Evolutionary conservation across 2,113 vertebrate genomes (phyloP).

Genomic region (Psittacara wagleri): DNA sequence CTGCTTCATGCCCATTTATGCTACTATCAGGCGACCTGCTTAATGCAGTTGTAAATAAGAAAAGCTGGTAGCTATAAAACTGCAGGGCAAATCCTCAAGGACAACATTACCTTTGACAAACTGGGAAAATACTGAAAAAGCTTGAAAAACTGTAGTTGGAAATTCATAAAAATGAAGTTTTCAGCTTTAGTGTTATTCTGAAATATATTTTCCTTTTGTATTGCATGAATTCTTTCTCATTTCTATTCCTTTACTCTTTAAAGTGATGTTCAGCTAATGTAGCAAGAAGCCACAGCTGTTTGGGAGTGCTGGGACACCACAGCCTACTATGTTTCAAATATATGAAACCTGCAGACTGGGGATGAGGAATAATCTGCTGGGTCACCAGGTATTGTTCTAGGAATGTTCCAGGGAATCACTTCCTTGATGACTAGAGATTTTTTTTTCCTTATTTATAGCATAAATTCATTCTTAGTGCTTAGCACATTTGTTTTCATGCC

Average conservation of each 20-base stretch:
- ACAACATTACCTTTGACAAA: conserved; percentile 45
- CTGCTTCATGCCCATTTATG: conserved; percentile 14
- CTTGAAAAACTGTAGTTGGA: conserved; percentile 8
- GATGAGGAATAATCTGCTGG: neutral
- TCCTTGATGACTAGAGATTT: conserved; percentile 1
- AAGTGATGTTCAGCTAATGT: conserved; percentile 39
- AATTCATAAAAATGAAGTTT: conserved; percentile 25
- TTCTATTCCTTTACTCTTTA: neutral
- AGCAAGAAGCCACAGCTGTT: conserved; percentile 30
- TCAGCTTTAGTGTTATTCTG: neutral
- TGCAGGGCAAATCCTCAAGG: conserved; percentile 41
- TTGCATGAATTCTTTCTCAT: neutral
- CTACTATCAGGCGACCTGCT: conserved; percentile 13
- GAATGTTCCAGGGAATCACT: neutral
- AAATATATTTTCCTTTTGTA: neutral
- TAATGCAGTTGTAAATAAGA: conserved; percentile 55
- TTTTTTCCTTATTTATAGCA: neutral
- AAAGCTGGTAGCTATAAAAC: conserved; percentile 31
- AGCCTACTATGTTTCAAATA: neutral
- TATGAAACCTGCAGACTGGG: neutral
- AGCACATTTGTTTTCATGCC: conserved; percentile 19
- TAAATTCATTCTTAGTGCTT: conserved; percentile 33
- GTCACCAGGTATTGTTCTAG: neutral
- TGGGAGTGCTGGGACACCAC: neutral
- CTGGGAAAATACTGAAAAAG: conserved; percentile 33